A percentile compares a stretch with the other conserved stretches of the same genome.
phyloP scores from a whole-genome alignment of 2,797 vertebrate species.

The Octomys mimax region DNA sequence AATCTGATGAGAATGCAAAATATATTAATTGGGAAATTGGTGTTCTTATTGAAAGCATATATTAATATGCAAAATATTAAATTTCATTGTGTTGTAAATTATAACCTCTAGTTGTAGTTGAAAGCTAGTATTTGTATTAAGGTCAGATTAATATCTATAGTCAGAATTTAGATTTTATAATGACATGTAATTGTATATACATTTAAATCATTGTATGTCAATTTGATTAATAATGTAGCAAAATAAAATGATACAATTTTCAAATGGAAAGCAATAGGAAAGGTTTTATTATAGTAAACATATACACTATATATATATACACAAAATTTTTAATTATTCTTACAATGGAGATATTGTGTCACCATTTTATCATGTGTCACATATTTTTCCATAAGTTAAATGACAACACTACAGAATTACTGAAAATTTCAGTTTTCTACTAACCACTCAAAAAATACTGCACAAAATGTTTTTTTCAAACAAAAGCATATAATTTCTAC shows the following conservation, averaged over 20 bases:
- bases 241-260: neutral
- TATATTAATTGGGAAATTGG: neutral
- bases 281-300: neutral
- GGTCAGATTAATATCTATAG: neutral
- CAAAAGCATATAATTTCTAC: neutral
- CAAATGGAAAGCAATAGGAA: neutral
- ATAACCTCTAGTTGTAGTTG: neutral
- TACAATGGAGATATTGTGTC: neutral
- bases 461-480: neutral
- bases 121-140: neutral
- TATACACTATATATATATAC: neutral
- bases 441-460: neutral
- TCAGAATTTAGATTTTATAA: neutral
- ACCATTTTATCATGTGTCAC: neutral
- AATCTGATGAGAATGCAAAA: neutral
- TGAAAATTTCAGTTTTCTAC: neutral
- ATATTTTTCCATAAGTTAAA: neutral
- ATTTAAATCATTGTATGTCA: neutral
- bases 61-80: conserved; percentile 34
- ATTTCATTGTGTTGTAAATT: neutral
- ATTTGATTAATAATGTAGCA: neutral
- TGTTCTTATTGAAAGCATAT: neutral
- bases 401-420: neutral
- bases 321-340: neutral
- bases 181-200: neutral